Percentiles rank a stretch among this genome's conserved stretches.
Conservation (phyloP, 2,888 invertebrate species). For the Crocallis elinguaria region DNA sequence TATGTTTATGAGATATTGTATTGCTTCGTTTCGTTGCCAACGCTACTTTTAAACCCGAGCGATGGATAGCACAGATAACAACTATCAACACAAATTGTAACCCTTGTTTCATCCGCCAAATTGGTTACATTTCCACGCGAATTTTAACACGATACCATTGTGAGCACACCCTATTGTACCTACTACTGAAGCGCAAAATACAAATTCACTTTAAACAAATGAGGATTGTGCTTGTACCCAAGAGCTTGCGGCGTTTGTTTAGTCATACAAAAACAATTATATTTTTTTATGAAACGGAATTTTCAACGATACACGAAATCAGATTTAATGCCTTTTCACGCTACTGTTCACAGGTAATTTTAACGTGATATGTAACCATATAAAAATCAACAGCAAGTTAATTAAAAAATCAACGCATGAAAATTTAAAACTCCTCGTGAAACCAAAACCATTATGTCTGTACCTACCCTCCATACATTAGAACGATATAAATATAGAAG, state of each 20-base stretch:
- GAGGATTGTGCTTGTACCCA: not conserved
- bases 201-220: slow-evolving; percentile 35
- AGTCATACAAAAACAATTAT: not conserved
- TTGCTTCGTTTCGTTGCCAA: slow-evolving; percentile 54
- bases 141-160: slow-evolving; percentile 70
- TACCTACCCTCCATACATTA: slow-evolving; percentile 18
- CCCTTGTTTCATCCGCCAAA: slow-evolving; percentile 77
- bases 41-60: slow-evolving; percentile 55
- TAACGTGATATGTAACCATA: slow-evolving; percentile 31
- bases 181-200: slow-evolving; percentile 39
- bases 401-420: slow-evolving; percentile 40
- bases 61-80: slow-evolving; percentile 75
- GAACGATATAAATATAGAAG: slow-evolving; percentile 34
- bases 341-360: slow-evolving; percentile 35
- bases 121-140: slow-evolving; percentile 78
- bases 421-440: slow-evolving; percentile 23
- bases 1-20: slow-evolving; percentile 15
- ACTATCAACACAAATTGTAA: slow-evolving; percentile 79
- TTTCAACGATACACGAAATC: slow-evolving; percentile 5
- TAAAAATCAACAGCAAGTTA: slow-evolving; percentile 37
- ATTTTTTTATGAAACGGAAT: slow-evolving; percentile 4
- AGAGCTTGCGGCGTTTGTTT: not conserved
- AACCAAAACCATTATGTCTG: slow-evolving; percentile 29
- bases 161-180: slow-evolving; percentile 57
- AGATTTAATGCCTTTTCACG: slow-evolving; percentile 30